Evolutionary conservation across 2,797 vertebrate genomes (phyloP).

Genomic region (Rhincodon typus): DNA sequence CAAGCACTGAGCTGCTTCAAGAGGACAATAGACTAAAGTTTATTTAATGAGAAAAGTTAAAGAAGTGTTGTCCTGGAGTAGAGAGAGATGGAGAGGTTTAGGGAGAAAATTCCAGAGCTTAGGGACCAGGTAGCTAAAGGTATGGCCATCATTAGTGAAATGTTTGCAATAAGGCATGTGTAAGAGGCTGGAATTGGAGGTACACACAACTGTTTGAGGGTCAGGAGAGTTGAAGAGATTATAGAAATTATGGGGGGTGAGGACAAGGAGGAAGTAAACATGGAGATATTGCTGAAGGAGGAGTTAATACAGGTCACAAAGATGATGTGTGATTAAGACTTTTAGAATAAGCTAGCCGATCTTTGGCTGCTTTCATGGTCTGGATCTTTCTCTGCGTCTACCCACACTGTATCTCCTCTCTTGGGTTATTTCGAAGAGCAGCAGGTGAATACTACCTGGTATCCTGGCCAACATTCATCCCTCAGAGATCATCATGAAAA

Average conservation of each 20-base stretch:
- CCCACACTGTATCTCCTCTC: not conserved
- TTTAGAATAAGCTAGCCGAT: not conserved
- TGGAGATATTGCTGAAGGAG: not conserved
- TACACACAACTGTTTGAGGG: not conserved
- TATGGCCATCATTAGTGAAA: too few species aligned
- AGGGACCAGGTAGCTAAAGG: too few species aligned
- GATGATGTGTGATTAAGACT: not conserved
- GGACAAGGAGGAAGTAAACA: not conserved
- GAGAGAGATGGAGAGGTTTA: too few species aligned
- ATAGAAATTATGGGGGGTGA: not conserved
- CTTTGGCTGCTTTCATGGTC: not conserved
- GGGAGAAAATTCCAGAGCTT: too few species aligned
- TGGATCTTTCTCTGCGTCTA: not conserved
- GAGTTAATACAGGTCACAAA: not conserved
- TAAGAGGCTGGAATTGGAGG: too few species aligned
- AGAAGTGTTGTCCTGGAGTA: too few species aligned
- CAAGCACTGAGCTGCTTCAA: not conserved
- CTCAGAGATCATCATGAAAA: not conserved
- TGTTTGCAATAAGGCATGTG: too few species aligned
- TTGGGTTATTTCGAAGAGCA: not conserved
- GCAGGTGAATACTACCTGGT: too few species aligned
- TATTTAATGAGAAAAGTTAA: not conserved
- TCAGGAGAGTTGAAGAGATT: not conserved
- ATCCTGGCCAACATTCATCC: not conserved
- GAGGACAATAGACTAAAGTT: not conserved